A percentile compares a stretch with the other conserved stretches of the same genome.
Conservation (phyloP, 2,888 invertebrate genomes). For the Synanthedon formicaeformis region DNA sequence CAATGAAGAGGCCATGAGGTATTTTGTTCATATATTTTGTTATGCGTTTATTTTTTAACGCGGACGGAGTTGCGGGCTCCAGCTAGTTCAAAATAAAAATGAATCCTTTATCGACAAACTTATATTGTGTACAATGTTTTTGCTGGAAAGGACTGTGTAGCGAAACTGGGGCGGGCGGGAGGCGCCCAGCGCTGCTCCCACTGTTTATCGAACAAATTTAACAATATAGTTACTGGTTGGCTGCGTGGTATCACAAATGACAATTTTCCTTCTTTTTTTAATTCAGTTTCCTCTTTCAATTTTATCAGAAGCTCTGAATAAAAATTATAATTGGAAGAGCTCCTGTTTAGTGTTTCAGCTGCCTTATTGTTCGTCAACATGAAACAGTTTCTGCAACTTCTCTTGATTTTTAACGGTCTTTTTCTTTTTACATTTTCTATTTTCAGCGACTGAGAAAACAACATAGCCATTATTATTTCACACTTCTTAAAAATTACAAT, state of each 20-base stretch:
- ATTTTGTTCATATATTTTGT: too few species aligned
- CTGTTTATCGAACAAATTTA: constrained; percentile 14
- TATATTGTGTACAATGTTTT: not conserved
- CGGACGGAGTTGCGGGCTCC: too few species aligned
- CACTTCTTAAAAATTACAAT: too few species aligned
- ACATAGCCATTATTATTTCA: too few species aligned
- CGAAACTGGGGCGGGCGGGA: not conserved
- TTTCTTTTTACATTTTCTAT: too few species aligned
- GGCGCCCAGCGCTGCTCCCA: constrained; percentile 1
- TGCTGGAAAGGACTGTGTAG: not conserved
- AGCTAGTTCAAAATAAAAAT: not conserved
- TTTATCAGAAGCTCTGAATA: constrained; percentile 28
- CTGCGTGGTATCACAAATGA: constrained; percentile 10
- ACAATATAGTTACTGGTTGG: constrained; percentile 13
- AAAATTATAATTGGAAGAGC: constrained; percentile 20
- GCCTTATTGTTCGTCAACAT: constrained; percentile 38
- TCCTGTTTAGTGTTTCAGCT: constrained; percentile 23
- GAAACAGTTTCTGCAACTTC: constrained; percentile 8
- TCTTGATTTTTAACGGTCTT: not conserved
- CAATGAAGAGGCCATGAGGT: too few species aligned
- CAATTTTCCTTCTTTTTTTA: constrained; percentile 15
- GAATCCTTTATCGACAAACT: not conserved
- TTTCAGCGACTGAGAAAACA: too few species aligned
- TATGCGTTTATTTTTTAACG: too few species aligned
- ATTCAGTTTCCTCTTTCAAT: constrained; percentile 24